phyloP scores from a whole-genome alignment of 2,888 invertebrate species.

The Chloroclystis v-ata region DNA sequence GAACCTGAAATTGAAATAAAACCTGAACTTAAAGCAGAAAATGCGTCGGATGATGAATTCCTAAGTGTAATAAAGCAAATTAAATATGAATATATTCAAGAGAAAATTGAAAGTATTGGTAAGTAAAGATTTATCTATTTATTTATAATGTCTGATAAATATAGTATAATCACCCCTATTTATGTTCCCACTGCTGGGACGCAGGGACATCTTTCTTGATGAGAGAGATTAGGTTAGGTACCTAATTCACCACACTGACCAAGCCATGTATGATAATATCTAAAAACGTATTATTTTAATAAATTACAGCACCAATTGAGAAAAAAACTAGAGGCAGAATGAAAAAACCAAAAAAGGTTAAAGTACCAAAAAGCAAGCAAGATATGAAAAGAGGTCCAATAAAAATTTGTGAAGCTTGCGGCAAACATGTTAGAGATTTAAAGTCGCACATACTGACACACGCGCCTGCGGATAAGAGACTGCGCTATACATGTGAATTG shows the following conservation, averaged over 20 bases:
- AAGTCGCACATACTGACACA: slow-evolving; percentile 47
- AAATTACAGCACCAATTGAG: slow-evolving; percentile 30
- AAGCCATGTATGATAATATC: no score
- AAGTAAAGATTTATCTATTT: no score
- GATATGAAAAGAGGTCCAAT: slow-evolving; percentile 10
- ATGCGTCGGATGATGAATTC: slow-evolving; percentile 48
- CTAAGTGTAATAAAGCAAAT: slow-evolving; percentile 50
- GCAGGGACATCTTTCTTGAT: no score
- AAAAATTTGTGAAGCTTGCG: slow-evolving; percentile 60
- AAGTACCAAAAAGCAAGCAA: slow-evolving; percentile 14
- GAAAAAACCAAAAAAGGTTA: slow-evolving; percentile 25
- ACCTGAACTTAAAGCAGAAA: slow-evolving; percentile 15
- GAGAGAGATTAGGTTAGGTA: no score
- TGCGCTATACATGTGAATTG: slow-evolving; percentile 42
- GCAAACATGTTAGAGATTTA: slow-evolving; percentile 51
- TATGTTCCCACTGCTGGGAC: no score
- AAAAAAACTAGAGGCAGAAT: slow-evolving; percentile 30
- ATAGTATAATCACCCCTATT: no score
- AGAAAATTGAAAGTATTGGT: slow-evolving; percentile 44
- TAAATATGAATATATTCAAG: slow-evolving; percentile 45
- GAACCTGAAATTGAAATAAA: slow-evolving; percentile 11
- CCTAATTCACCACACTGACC: no score
- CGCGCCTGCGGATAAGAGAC: slow-evolving; percentile 35
- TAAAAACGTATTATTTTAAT: no score
- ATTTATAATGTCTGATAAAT: no score